phyloP scores from a whole-genome alignment of 2,113 vertebrate species.

The Morone saxatilis region DNA sequence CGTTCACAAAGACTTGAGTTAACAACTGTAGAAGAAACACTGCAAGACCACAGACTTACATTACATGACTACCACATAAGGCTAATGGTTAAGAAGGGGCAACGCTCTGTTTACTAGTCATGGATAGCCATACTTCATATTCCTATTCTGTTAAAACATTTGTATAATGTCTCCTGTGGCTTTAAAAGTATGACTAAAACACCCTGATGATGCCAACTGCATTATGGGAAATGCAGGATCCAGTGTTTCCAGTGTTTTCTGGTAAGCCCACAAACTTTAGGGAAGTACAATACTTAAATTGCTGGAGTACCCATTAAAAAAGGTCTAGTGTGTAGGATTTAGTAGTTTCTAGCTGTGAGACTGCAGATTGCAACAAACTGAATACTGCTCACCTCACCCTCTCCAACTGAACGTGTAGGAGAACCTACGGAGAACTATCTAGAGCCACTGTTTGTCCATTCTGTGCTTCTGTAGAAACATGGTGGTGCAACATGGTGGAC shows the following conservation, averaged over 20 bases:
- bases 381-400: too few relatives aligned
- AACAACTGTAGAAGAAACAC: constrained; percentile 14
- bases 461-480: too few relatives aligned
- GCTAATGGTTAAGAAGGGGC: neutral
- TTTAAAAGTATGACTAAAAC: neutral
- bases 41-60: neutral
- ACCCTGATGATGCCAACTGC: neutral
- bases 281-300: neutral
- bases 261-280: neutral
- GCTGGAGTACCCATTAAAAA: neutral
- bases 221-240: neutral
- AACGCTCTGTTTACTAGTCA: neutral
- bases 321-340: too few relatives aligned
- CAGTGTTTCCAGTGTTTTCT: neutral
- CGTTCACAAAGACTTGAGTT: neutral
- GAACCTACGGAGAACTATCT: too few relatives aligned
- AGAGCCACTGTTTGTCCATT: too few relatives aligned
- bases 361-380: too few relatives aligned
- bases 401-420: too few relatives aligned
- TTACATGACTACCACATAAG: neutral
- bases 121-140: neutral
- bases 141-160: constrained; percentile 2
- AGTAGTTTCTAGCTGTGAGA: too few relatives aligned
- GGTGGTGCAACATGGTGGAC: too few relatives aligned
- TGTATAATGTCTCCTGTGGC: neutral